phyloP scores from a whole-genome alignment of 2,888 invertebrate genomes.

The Bombylius major region DNA sequence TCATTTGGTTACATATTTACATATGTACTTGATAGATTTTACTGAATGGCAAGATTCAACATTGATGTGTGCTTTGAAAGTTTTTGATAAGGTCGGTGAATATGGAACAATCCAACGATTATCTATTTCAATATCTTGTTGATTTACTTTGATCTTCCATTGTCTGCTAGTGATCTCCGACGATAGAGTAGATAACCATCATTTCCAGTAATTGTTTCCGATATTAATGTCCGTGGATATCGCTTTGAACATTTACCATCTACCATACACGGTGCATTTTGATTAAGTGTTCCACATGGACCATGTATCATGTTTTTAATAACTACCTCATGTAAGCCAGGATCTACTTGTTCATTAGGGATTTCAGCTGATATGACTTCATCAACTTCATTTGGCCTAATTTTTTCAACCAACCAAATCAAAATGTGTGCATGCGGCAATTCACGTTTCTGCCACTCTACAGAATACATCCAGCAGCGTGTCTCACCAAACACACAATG shows the following conservation, averaged over 20 bases:
- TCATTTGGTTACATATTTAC: too few species aligned
- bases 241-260: slow-evolving; percentile 28
- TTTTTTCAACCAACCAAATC: slow-evolving; percentile 23
- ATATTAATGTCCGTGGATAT: slow-evolving; percentile 11
- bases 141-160: slow-evolving; percentile 12
- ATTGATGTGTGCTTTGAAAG: slow-evolving; percentile 26
- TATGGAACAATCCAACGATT: slow-evolving; percentile 27
- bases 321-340: slow-evolving; percentile 17
- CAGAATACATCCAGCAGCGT: slow-evolving; percentile 20
- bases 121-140: slow-evolving; percentile 14
- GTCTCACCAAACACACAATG: slow-evolving; percentile 13
- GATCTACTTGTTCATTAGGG: slow-evolving; percentile 13
- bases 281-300: slow-evolving; percentile 21
- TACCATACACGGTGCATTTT: slow-evolving; percentile 23
- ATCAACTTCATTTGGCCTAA: slow-evolving; percentile 23
- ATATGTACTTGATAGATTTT: slow-evolving; percentile 9
- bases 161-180: slow-evolving; percentile 12
- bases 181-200: slow-evolving; percentile 27
- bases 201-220: slow-evolving; percentile 23
- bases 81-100: slow-evolving; percentile 17
- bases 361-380: slow-evolving; percentile 20
- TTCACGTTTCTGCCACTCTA: slow-evolving; percentile 26
- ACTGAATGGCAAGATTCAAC: slow-evolving; percentile 24
- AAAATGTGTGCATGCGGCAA: slow-evolving; percentile 25
- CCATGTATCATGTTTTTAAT: slow-evolving; percentile 29